Evolutionary conservation across 2,797 vertebrate species (phyloP).

Genomic region (Cygnus olor): DNA sequence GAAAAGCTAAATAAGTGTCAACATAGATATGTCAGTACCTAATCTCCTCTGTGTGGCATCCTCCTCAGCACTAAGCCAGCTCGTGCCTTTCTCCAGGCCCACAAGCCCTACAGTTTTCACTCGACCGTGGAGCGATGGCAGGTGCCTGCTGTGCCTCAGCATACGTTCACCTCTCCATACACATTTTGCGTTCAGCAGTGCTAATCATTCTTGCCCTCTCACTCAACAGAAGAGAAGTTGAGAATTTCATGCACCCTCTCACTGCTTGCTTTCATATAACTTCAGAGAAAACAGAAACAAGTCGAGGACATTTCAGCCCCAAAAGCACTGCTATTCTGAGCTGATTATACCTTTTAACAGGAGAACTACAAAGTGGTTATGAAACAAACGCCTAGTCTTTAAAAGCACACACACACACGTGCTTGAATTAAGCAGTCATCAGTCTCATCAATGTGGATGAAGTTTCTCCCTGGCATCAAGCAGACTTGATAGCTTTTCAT

Average conservation of each 20-base stretch:
- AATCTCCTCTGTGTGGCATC: background rate
- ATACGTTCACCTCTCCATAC: background rate
- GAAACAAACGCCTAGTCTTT: background rate
- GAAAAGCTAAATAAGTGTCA: background rate
- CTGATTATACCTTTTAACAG: background rate
- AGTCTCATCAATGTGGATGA: background rate
- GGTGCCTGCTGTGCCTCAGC: background rate
- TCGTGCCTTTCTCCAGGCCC: background rate
- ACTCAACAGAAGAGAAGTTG: background rate
- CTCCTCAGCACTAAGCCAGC: background rate
- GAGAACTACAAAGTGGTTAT: background rate
- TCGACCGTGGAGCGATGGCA: background rate
- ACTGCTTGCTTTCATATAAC: background rate
- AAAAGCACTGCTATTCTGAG: background rate
- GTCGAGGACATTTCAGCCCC: background rate
- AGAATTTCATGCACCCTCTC: background rate
- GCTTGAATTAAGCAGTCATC: background rate
- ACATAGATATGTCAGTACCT: accelerated
- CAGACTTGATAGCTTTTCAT: background rate
- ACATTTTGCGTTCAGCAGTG: background rate
- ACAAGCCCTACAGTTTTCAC: background rate
- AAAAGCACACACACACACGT: background rate
- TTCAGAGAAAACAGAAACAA: background rate
- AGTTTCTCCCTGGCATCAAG: background rate
- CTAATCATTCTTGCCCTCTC: background rate